These are phyloP conservation scores for Elachura formosa DNA, from an alignment of 2,113 vertebrate species.

Conservation along the genomic window DNA sequence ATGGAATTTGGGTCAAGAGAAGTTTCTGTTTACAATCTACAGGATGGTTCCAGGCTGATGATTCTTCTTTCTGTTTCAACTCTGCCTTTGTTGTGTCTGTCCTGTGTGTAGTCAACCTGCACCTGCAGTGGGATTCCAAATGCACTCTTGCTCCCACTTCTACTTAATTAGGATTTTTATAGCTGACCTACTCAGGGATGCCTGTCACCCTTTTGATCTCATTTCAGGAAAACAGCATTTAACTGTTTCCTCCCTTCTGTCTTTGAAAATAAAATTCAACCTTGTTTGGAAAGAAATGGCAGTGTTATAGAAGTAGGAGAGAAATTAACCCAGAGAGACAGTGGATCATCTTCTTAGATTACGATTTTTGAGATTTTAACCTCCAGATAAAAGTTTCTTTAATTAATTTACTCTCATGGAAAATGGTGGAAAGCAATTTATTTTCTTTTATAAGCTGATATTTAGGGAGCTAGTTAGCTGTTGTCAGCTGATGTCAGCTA, in stretches of 20 bases:
- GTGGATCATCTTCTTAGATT: neutral
- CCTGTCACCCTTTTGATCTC: neutral
- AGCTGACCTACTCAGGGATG: neutral
- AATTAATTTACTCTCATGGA: neutral
- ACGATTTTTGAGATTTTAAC: neutral
- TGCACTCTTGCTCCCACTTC: neutral
- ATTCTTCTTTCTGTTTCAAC: neutral
- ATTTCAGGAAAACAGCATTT: neutral
- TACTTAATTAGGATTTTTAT: neutral
- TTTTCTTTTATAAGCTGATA: neutral
- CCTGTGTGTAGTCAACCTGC: neutral
- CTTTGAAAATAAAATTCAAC: neutral
- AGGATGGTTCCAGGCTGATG: neutral
- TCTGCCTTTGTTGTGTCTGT: neutral
- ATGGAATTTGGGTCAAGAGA: neutral
- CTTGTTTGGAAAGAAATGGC: neutral
- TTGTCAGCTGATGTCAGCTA: too few species aligned
- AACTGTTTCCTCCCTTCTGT: neutral
- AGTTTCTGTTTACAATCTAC: neutral
- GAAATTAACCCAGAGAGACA: neutral
- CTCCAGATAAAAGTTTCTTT: neutral
- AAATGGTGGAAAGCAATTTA: neutral
- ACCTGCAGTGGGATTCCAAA: neutral
- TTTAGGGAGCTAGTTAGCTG: neutral
- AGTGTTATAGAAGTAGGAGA: neutral